Evolutionary conservation across 2,888 invertebrate genomes (phyloP).

Genomic region (Lordiphosa fenestrarum): DNA sequence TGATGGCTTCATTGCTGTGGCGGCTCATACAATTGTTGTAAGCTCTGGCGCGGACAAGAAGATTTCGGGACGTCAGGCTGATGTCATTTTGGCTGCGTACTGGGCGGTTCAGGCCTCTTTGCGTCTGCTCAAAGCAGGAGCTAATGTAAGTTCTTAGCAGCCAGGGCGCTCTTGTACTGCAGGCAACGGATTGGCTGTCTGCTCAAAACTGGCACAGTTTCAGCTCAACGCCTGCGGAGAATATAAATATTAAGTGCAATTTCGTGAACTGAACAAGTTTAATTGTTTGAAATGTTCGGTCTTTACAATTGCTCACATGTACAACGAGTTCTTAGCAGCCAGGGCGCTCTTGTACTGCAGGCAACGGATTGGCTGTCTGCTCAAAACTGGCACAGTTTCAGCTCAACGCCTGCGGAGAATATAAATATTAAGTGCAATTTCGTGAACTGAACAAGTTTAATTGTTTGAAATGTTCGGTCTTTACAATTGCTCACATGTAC

Average conservation of each 20-base stretch:
- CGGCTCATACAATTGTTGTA: slow-evolving; percentile 96
- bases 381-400: slow-evolving; percentile 42
- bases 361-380: slow-evolving; percentile 48
- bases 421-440: slow-evolving; percentile 51
- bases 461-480: slow-evolving; percentile 53
- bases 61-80: slow-evolving; percentile 93
- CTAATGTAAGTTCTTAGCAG: slow-evolving; percentile 84
- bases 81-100: slow-evolving; percentile 97
- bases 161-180: slow-evolving; percentile 14
- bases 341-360: slow-evolving; percentile 17
- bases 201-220: slow-evolving; percentile 37
- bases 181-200: slow-evolving; percentile 47
- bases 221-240: slow-evolving; percentile 68
- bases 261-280: slow-evolving; percentile 62
- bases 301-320: slow-evolving; percentile 52
- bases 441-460: slow-evolving; percentile 60
- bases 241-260: slow-evolving; percentile 46
- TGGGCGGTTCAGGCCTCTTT: slow-evolving; percentile 97
- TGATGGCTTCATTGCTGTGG: slow-evolving; percentile 99
- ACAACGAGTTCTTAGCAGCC: neutral
- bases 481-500: slow-evolving; percentile 46
- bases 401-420: slow-evolving; percentile 65
- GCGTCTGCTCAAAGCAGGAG: slow-evolving; percentile 93
- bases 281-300: slow-evolving; percentile 49
- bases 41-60: slow-evolving; percentile 88